Conservation (phyloP, 2,113 vertebrate genomes). For the Naja naja region DNA sequence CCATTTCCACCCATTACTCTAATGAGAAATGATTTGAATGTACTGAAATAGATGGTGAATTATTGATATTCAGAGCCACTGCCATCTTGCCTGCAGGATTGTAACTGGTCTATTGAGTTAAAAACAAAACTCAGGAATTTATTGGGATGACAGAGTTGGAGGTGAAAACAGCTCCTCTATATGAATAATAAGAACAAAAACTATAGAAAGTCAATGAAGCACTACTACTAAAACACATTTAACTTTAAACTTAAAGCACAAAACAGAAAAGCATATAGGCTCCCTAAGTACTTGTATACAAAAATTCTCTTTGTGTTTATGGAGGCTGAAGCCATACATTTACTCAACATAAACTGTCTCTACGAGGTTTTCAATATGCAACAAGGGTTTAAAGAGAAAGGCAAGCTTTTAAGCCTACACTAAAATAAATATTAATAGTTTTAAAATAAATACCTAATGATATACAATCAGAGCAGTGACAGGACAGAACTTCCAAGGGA, state of each 20-base stretch:
- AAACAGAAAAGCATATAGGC: not conserved
- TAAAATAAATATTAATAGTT: constrained; percentile 49
- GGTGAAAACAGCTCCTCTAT: not conserved
- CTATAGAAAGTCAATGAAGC: not conserved
- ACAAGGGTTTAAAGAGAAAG: constrained; percentile 24
- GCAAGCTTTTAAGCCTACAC: constrained; percentile 22
- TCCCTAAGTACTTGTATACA: constrained; percentile 18
- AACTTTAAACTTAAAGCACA: not conserved
- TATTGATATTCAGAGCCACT: not conserved
- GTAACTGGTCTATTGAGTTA: not conserved
- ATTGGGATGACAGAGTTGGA: not conserved
- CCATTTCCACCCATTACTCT: constrained; percentile 24
- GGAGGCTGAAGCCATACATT: constrained; percentile 34
- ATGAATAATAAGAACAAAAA: not conserved
- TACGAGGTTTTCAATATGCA: constrained; percentile 29
- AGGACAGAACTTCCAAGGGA: constrained; percentile 34
- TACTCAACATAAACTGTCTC: constrained; percentile 37
- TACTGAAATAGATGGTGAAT: constrained; percentile 8
- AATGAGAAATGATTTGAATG: constrained; percentile 17
- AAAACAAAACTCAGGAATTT: not conserved
- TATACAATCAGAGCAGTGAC: constrained; percentile 42
- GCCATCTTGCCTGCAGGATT: constrained; percentile 22
- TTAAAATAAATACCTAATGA: constrained; percentile 25
- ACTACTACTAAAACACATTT: not conserved
- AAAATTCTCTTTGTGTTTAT: constrained; percentile 18